Conservation (phyloP, 2,797 vertebrate genomes). For the Choloepus didactylus region DNA sequence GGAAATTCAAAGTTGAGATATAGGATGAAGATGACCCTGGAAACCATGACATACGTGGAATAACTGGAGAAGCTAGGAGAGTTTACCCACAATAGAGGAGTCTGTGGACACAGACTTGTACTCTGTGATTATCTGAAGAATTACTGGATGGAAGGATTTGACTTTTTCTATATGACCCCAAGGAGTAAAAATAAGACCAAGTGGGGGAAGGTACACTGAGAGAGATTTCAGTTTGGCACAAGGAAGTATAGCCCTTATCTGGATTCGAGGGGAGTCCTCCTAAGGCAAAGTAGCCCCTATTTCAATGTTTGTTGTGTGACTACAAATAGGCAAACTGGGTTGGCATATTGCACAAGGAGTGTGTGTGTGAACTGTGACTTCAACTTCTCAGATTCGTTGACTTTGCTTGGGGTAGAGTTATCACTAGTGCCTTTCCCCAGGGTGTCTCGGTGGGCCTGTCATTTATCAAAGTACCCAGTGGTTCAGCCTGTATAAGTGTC, state of each 20-base stretch:
- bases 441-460: not conserved
- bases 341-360: not conserved
- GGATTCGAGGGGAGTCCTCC: not conserved
- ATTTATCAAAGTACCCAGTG: not conserved
- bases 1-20: constrained; percentile 6
- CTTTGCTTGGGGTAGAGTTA: not conserved
- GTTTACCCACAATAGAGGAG: not conserved
- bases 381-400: not conserved
- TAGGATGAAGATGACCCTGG: not conserved
- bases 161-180: not conserved
- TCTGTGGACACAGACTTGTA: not conserved
- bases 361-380: not conserved
- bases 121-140: constrained; percentile 1
- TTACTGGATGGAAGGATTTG: not conserved
- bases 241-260: not conserved
- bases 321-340: not conserved
- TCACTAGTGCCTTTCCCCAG: not conserved
- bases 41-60: constrained; percentile 26
- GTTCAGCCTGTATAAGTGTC: not conserved
- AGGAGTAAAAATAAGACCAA: constrained; percentile 26
- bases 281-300: not conserved
- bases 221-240: not conserved
- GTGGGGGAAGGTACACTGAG: not conserved
- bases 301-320: not conserved
- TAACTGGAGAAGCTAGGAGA: not conserved